Conservation (phyloP, 2,797 vertebrate species). For the Hyperoplus immaculatus region DNA sequence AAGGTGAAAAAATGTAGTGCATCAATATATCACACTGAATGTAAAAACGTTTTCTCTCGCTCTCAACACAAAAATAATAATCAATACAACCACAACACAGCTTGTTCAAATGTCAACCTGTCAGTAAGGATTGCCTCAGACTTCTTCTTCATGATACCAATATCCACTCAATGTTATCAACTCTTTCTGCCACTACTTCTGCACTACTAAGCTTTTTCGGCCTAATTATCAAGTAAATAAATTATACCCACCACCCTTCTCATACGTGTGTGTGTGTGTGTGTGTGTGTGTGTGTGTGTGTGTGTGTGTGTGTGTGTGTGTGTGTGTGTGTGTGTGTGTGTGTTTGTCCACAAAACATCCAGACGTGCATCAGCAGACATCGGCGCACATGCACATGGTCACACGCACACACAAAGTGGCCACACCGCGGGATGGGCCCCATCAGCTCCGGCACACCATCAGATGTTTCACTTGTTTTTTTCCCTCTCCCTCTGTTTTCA, state of each 20-base stretch:
- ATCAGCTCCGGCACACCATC: slow-evolving; percentile 55
- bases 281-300: slow-evolving; percentile 12
- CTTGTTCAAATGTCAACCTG: slow-evolving; percentile 12
- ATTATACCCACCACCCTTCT: slow-evolving; percentile 10
- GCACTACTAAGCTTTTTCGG: too few relatives aligned
- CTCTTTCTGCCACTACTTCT: not conserved
- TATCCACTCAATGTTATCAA: not conserved
- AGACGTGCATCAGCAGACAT: slow-evolving; percentile 2
- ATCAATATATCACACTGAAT: not conserved
- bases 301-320: slow-evolving; percentile 2
- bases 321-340: slow-evolving; percentile 11
- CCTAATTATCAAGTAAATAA: slow-evolving; percentile 5
- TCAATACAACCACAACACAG: not conserved
- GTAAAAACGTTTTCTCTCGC: not conserved
- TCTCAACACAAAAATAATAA: not conserved
- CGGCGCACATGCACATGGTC: slow-evolving; percentile 32
- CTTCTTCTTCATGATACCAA: not conserved
- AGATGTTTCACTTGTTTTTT: slow-evolving; percentile 68
- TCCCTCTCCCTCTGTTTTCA: slow-evolving; percentile 58
- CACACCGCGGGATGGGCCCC: slow-evolving; percentile 18
- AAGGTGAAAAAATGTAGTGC: not conserved
- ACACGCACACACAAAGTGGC: slow-evolving; percentile 34
- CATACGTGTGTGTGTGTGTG: slow-evolving; percentile 11
- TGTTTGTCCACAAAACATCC: slow-evolving; percentile 36
- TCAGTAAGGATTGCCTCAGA: not conserved